Evolutionary conservation across 2,888 invertebrate species (phyloP).

Genomic region (Synanthedon myopaeformis): DNA sequence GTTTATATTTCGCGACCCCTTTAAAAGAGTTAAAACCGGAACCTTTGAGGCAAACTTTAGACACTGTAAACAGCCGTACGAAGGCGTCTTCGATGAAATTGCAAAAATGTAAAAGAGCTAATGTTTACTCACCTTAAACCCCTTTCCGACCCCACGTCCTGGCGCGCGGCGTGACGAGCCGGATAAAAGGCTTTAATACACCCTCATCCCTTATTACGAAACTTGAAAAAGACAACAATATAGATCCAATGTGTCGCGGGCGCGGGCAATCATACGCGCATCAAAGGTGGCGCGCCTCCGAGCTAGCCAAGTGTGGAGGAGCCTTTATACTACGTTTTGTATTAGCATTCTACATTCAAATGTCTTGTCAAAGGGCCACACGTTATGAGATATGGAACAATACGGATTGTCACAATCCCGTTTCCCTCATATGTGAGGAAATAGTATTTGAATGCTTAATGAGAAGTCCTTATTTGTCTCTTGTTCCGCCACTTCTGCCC

Average conservation of each 20-base stretch:
- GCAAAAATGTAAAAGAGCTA: constrained; percentile 71
- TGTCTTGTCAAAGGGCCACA: constrained; percentile 59
- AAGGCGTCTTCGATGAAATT: constrained; percentile 63
- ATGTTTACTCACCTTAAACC: constrained; percentile 71
- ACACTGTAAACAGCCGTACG: constrained; percentile 51
- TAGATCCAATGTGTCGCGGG: constrained; percentile 70
- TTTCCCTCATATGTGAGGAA: constrained; percentile 59
- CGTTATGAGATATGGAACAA: constrained; percentile 68
- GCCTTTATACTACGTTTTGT: constrained; percentile 56
- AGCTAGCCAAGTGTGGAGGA: constrained; percentile 62
- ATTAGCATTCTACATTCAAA: constrained; percentile 43
- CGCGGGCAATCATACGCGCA: constrained; percentile 69
- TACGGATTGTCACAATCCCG: constrained; percentile 64
- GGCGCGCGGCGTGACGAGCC: constrained; percentile 58
- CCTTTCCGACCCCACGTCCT: constrained; percentile 61
- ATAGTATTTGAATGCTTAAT: constrained; percentile 63
- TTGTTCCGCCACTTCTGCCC: too few species aligned
- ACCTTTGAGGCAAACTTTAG: constrained; percentile 31
- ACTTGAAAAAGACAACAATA: constrained; percentile 72
- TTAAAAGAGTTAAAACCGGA: constrained; percentile 47
- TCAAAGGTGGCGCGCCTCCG: constrained; percentile 59
- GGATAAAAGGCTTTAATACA: constrained; percentile 72
- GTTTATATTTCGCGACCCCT: constrained; percentile 49
- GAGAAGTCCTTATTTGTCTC: constrained; percentile 38
- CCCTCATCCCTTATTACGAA: constrained; percentile 72